Conservation (phyloP, 2,888 invertebrate genomes). For the Andrena trimmerana region DNA sequence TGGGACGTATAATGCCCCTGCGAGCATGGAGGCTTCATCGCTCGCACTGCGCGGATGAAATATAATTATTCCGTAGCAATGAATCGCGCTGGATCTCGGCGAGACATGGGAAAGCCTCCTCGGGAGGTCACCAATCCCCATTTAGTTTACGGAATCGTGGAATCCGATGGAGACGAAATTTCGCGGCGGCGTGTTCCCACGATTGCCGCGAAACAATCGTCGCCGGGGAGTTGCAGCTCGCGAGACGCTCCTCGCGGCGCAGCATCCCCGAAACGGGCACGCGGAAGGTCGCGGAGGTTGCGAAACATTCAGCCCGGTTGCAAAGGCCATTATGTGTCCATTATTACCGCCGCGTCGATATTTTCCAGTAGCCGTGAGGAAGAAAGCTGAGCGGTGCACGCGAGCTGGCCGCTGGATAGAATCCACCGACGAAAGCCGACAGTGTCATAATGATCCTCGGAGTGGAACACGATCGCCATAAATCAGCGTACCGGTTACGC, state of each 20-base stretch:
- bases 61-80: background rate
- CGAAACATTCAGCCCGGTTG: slow-evolving; percentile 14
- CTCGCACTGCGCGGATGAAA: background rate
- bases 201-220: slow-evolving; percentile 37
- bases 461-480: slow-evolving; percentile 71
- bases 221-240: slow-evolving; percentile 23
- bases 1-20: background rate
- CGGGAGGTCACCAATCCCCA: too few relatives aligned
- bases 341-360: slow-evolving; percentile 54
- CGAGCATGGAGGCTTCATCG: background rate
- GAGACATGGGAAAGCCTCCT: background rate
- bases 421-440: slow-evolving; percentile 68
- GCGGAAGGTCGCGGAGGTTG: slow-evolving; percentile 36
- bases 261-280: slow-evolving; percentile 42
- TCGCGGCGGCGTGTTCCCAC: slow-evolving; percentile 32
- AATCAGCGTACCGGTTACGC: slow-evolving; percentile 69
- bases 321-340: slow-evolving; percentile 37
- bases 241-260: background rate
- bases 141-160: background rate
- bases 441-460: slow-evolving; percentile 71
- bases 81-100: background rate
- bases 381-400: slow-evolving; percentile 44
- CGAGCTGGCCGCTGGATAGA: slow-evolving; percentile 31
- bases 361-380: slow-evolving; percentile 42
- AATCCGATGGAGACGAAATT: background rate